Base-by-base conservation (phyloP, 1,140 invertebrate species). In the Rhyacophila brunnea region DNA sequence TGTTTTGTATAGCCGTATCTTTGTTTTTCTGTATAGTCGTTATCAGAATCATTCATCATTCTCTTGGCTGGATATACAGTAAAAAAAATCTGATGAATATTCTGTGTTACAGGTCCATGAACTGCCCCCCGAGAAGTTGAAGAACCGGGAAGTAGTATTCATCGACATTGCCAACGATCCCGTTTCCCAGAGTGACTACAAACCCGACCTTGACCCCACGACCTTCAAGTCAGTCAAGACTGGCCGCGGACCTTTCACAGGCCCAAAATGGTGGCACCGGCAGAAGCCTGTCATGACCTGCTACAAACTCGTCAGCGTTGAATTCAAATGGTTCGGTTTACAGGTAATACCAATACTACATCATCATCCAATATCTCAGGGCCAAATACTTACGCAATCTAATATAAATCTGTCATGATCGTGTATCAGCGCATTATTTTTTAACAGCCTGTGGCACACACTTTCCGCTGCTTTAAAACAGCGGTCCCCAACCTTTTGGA, bases 251-350 rank as follows among this genome's bases (percentile, higher is more conserved):
- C 96, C 95, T 15, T 82, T 99, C 35, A 75, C 81, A 50, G 88
- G 89, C 1, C 79, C 85, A 58, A 82, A 89, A 34, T 97, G 95
- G 95, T 87, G 86, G 75, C 83, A 87, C 48, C 83, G 82, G 32
- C 83, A 88, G 6, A 78, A 88, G 44, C 96, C 96, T 13, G 91
- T 97, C 20, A 99, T 99, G 96, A 98, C 95, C 15, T 96, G 93
- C 74, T 99, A 99, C 77, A 99, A 99, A 80, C 80, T 99, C 58
- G 96, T 99, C 49, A 95, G 93, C 45, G 91, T 92, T 58, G 92
- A 99, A 78, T 99, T 99, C 80, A 99, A 98, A 81, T 99, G 97
- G 97, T 98, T 97, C 72, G 97, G 96, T 32, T 79, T 99, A 17
- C 96, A 99, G 81, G 79, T 81, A 60, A 53, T 20, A 5, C 23